These are phyloP conservation scores for Muricea muricata DNA, from an alignment of 92 coral and sea anemone genomes.

Conservation along the genomic window DNA sequence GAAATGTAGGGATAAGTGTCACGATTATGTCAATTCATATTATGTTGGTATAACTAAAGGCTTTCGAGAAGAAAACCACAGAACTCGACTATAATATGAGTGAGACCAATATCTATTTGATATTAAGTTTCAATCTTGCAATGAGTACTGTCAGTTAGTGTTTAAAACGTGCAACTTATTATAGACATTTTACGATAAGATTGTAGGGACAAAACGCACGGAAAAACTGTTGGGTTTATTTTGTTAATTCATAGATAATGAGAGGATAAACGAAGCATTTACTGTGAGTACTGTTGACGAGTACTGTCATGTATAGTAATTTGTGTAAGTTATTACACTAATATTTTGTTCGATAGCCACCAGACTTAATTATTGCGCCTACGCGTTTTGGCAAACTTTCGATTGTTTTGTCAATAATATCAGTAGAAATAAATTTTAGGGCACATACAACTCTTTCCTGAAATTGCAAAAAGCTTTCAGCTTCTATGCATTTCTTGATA, in stretches of 20 bases:
- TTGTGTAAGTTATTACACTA: background rate
- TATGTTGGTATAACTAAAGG: too few species aligned
- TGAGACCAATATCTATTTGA: too few species aligned
- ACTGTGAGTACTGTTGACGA: conserved; percentile 6
- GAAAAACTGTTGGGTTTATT: background rate
- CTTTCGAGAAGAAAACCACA: too few species aligned
- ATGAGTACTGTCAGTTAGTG: too few species aligned
- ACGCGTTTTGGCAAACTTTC: conserved; percentile 3
- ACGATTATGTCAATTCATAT: too few species aligned
- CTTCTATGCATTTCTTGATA: background rate
- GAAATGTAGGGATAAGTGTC: too few species aligned
- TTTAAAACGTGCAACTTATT: background rate
- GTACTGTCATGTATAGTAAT: background rate
- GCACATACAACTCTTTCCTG: background rate
- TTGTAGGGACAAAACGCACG: background rate
- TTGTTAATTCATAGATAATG: background rate
- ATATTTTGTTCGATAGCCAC: background rate
- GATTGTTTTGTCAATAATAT: conserved; percentile 15
- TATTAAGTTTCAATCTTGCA: too few species aligned
- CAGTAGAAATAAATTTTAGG: background rate
- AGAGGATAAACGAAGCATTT: background rate
- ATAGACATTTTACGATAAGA: too few species aligned
- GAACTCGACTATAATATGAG: too few species aligned
- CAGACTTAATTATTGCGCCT: background rate
- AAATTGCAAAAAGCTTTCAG: background rate